Evolutionary conservation across 2,797 vertebrate genomes (phyloP).

Genomic region (Telmatherina bonti): DNA sequence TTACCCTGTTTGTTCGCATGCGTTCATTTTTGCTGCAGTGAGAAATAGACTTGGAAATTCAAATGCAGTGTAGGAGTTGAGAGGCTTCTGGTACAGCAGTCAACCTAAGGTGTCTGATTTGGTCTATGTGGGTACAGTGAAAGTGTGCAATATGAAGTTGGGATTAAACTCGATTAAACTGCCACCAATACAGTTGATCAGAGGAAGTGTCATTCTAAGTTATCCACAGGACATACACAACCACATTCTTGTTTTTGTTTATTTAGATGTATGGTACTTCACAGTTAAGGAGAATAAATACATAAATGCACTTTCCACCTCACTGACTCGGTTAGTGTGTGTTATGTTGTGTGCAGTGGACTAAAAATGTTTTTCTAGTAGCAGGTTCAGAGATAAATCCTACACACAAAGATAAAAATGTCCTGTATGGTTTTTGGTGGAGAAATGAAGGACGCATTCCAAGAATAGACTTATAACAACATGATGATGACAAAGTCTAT

Average conservation of each 20-base stretch:
- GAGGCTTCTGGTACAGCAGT: slow-evolving; percentile 14
- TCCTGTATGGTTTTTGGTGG: neutral
- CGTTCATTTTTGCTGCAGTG: slow-evolving; percentile 46
- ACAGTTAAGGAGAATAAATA: neutral
- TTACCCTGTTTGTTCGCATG: slow-evolving; percentile 46
- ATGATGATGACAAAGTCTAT: too few species aligned
- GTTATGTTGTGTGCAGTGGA: neutral
- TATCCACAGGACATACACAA: neutral
- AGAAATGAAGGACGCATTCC: neutral
- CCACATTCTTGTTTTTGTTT: neutral
- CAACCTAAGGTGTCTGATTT: slow-evolving; percentile 15
- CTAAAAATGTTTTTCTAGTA: neutral
- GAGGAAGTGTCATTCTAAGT: neutral
- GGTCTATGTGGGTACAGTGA: neutral
- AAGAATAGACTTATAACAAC: neutral
- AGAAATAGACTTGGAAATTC: slow-evolving; percentile 33
- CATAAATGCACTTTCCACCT: neutral
- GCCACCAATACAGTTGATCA: neutral
- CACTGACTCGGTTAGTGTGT: neutral
- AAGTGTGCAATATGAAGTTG: neutral
- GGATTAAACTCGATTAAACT: neutral
- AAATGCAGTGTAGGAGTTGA: slow-evolving; percentile 9
- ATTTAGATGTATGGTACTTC: neutral
- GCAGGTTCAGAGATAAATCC: neutral
- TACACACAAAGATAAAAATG: neutral